Evolutionary conservation across 2,888 invertebrate genomes (phyloP).

Genomic region (Andrena camellia): DNA sequence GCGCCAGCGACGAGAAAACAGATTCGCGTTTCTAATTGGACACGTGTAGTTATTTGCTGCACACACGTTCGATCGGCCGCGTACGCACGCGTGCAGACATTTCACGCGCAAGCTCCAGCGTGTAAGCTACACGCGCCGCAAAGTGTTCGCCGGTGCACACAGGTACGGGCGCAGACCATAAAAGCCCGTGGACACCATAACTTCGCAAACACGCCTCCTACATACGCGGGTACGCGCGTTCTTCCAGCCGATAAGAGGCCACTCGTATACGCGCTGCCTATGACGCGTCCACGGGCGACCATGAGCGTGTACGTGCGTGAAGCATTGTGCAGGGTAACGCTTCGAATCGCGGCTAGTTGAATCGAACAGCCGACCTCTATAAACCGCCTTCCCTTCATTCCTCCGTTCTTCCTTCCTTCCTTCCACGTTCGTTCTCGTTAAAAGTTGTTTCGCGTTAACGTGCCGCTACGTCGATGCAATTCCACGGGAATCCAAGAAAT

Average conservation of each 20-base stretch:
- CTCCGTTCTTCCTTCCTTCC: neutral
- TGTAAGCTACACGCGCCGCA: conserved; percentile 1
- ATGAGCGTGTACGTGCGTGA: conserved; percentile 30
- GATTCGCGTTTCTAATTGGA: conserved; percentile 80
- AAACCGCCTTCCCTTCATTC: conserved; percentile 5
- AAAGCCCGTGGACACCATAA: conserved; percentile 74
- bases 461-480: neutral
- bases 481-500: neutral
- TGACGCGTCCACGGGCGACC: conserved; percentile 15
- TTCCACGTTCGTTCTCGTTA: conserved; percentile 19
- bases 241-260: conserved; percentile 66
- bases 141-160: conserved; percentile 26
- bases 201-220: conserved; percentile 71
- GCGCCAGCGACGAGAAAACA: conserved; percentile 61
- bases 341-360: conserved; percentile 10
- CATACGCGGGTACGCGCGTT: conserved; percentile 64
- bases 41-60: conserved; percentile 79
- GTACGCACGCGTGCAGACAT: neutral
- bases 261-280: conserved; percentile 46
- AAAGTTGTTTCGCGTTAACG: conserved; percentile 4
- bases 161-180: conserved; percentile 60
- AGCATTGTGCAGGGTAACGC: conserved; percentile 38
- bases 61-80: conserved; percentile 51
- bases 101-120: neutral
- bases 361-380: conserved; percentile 21